These are phyloP conservation scores for Limnothrissa miodon DNA, from an alignment of 2,113 vertebrate genomes.

Conservation along the genomic window DNA sequence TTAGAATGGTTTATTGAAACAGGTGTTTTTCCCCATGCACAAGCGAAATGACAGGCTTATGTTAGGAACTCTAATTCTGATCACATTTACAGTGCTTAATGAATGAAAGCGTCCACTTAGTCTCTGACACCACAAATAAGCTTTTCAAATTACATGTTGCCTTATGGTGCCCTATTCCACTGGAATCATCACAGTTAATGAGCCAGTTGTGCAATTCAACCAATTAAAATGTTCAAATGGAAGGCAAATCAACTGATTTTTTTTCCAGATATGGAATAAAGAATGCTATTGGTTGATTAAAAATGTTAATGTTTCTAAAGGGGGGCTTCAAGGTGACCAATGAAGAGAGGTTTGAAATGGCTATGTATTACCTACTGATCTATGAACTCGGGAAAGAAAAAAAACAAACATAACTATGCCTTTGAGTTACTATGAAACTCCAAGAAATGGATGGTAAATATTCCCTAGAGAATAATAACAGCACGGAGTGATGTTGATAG, in stretches of 20 bases:
- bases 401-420: neutral
- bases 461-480: neutral
- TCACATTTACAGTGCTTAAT: neutral
- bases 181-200: neutral
- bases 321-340: neutral
- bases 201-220: neutral
- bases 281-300: neutral
- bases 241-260: neutral
- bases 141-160: neutral
- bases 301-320: neutral
- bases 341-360: neutral
- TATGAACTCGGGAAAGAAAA: neutral
- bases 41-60: neutral
- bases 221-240: neutral
- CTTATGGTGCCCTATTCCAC: neutral
- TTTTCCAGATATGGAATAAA: neutral
- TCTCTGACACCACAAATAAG: neutral
- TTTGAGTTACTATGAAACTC: neutral
- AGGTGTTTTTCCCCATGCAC: neutral
- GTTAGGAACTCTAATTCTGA: neutral
- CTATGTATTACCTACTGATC: neutral
- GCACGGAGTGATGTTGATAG: neutral
- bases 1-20: constrained; percentile 16
- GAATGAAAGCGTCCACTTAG: neutral
- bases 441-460: neutral